Evolutionary conservation across 2,113 vertebrate genomes (phyloP), one percentile per base, ranked within the genome.

Genomic region (Callopanchax toddi): DNA sequence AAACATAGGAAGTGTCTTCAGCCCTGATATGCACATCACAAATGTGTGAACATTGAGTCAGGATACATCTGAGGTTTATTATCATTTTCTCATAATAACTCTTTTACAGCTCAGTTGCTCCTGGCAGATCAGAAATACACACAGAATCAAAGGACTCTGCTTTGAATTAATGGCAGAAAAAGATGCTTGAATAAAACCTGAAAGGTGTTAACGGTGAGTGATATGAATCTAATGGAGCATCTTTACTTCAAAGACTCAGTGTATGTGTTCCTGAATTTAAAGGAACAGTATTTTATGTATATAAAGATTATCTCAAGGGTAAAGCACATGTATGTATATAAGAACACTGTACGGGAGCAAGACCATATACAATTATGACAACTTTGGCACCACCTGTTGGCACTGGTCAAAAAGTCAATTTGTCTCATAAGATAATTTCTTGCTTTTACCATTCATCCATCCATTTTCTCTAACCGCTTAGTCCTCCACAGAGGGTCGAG

Each of bases 231-330:
- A 65, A 71, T 57, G 21, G 22, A 65, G 46, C n/a, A 7, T 45
- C 37, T 50, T 18, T 39, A 13, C 46, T 51, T 45, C 43, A 80
- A 61, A 64, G 67, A 20, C 17, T 45, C 55, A n/a, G 11, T 51
- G 56, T 43, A 52, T 11, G 5, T 18, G 21, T 53, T 76, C 43
- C 16, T 60, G 59, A 62, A 85, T 74, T 59, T 49, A 50, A 57
- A 73, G 71, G 43, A 60, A 51, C 39, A 32, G 6, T 32, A 25
- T 11, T 59, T 25, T 53, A 34, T 56, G 17, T 44, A 49, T 43
- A 60, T 34, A 58, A 42, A 37, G 40, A 37, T 67, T 44, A 55
- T 53, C 60, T 40, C 21, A 17, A 32, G 29, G 40, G 21, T 10
- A 32, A 23, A 44, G n/a, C 20, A 26, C 7, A 32, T 16, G 15